These are phyloP conservation scores for Porites lutea DNA, from an alignment of 64 coral and sea anemone genomes.

Conservation along the genomic window DNA sequence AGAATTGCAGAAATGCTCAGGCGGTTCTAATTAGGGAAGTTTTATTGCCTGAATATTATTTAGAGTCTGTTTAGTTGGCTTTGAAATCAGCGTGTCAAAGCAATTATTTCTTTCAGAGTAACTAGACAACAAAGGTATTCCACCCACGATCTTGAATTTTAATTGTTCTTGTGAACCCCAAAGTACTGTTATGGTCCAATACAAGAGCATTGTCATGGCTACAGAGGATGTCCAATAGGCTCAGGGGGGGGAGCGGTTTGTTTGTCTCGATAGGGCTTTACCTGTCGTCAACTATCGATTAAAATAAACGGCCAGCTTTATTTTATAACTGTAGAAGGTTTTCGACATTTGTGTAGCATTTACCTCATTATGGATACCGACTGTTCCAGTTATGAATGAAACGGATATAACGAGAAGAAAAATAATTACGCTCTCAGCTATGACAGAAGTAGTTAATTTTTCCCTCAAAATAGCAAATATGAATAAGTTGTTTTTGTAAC, in stretches of 20 bases:
- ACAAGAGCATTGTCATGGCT: conserved; percentile 30
- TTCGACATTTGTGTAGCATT: no score
- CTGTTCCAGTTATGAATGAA: no score
- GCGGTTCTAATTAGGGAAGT: background rate
- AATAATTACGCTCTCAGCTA: no score
- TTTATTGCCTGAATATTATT: background rate
- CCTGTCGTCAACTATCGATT: no score
- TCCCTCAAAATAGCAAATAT: background rate
- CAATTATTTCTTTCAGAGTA: background rate
- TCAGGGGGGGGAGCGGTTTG: background rate
- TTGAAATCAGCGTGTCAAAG: conserved; percentile 7
- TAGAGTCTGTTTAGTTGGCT: background rate
- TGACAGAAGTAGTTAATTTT: background rate
- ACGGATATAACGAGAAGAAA: no score
- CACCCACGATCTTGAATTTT: no score
- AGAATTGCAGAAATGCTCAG: background rate
- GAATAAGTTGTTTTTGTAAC: background rate
- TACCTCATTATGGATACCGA: no score
- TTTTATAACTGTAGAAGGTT: no score
- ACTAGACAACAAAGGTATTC: conserved; percentile 39
- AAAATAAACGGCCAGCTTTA: no score
- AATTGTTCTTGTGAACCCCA: background rate
- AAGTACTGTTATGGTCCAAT: conserved; percentile 5
- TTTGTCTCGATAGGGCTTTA: no score
- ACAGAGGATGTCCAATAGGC: background rate